phyloP scores from a whole-genome alignment of 2,888 invertebrate genomes.

The Bombyx huttoni region DNA sequence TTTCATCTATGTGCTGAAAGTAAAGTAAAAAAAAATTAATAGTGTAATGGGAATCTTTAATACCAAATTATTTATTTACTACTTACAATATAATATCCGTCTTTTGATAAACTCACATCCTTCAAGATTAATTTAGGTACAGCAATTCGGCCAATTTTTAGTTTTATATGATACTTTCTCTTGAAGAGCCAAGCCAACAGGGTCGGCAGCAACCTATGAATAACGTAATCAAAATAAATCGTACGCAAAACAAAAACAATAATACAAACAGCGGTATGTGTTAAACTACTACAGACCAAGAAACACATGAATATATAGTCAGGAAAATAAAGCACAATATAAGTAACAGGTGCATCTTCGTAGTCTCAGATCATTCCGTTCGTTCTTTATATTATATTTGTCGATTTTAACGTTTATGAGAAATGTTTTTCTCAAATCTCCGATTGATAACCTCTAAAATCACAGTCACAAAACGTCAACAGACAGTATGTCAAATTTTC shows the following conservation, averaged over 20 bases:
- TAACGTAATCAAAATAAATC: constrained; percentile 21
- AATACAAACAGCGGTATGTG: constrained; percentile 28
- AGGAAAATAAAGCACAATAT: constrained; percentile 45
- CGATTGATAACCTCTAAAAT: constrained; percentile 3
- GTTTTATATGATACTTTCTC: constrained; percentile 82
- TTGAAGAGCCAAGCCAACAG: constrained; percentile 85
- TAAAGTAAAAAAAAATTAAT: constrained; percentile 1
- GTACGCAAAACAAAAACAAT: constrained; percentile 36
- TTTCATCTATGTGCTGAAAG: constrained; percentile 85
- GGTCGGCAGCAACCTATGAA: constrained; percentile 81
- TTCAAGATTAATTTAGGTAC: constrained; percentile 83
- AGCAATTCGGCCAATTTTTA: constrained; percentile 86
- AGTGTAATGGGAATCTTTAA: not conserved
- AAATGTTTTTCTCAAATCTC: too few species aligned
- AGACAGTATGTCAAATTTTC: not conserved
- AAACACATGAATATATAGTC: constrained; percentile 73
- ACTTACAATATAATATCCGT: constrained; percentile 83
- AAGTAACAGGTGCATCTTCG: constrained; percentile 47
- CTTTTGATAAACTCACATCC: constrained; percentile 85
- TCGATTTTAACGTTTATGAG: too few species aligned
- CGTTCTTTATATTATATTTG: constrained; percentile 11
- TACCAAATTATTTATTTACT: constrained; percentile 3
- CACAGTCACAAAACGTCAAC: not conserved
- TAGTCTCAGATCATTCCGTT: constrained; percentile 23
- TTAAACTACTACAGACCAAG: constrained; percentile 60